Evolutionary conservation across 2,113 vertebrate species (phyloP).

Genomic region (Phoenicopterus ruber): DNA sequence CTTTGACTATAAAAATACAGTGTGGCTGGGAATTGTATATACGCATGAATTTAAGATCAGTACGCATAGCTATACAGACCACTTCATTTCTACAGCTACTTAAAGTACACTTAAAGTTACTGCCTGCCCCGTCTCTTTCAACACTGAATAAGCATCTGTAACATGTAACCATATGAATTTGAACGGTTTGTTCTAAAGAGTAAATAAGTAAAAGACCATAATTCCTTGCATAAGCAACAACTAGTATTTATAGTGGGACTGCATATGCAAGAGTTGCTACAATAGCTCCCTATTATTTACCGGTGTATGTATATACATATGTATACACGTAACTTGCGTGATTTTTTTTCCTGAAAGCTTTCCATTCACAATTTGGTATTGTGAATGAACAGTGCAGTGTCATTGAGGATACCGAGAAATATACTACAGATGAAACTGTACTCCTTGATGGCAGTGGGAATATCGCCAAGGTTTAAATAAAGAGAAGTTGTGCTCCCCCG

Average conservation of each 20-base stretch:
- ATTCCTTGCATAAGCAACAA: not conserved
- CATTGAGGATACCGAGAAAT: not conserved
- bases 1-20: not conserved
- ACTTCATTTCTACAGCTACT: not conserved
- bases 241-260: not conserved
- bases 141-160: not conserved
- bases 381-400: not conserved
- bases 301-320: not conserved
- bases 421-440: not conserved
- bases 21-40: not conserved
- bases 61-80: not conserved
- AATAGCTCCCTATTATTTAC: not conserved
- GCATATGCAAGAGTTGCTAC: not conserved
- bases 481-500: not conserved
- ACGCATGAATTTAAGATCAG: not conserved
- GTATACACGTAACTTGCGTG: rapidly evolving
- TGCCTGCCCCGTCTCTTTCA: not conserved
- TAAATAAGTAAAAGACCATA: not conserved
- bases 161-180: not conserved
- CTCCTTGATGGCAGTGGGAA: not conserved
- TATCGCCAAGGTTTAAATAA: not conserved
- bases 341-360: not conserved
- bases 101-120: not conserved
- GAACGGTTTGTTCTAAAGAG: not conserved
- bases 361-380: not conserved